Evolutionary conservation across 1,140 invertebrate species (phyloP).

Genomic region (Megathymus violae): DNA sequence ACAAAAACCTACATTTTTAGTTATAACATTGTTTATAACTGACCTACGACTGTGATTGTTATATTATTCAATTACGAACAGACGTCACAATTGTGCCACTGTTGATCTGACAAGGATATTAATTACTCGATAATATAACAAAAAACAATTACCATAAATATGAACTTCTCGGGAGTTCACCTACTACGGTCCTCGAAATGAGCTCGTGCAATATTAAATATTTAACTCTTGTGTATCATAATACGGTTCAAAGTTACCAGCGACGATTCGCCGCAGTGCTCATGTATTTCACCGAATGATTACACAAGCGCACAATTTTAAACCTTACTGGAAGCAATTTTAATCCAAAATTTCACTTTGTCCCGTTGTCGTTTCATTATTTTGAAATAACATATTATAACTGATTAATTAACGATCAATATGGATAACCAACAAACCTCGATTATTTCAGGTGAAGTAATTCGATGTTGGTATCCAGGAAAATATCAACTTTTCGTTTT

Average conservation of each 20-base stretch:
- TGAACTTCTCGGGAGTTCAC: background rate
- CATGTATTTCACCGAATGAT: constrained; percentile 25
- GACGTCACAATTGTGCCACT: background rate
- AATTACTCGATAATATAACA: background rate
- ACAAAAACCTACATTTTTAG: too few relatives aligned
- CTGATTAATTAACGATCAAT: too few relatives aligned
- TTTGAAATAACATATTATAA: too few relatives aligned
- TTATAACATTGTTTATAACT: too few relatives aligned
- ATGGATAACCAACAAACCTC: too few relatives aligned
- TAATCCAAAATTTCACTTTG: constrained; percentile 4
- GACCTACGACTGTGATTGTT: too few relatives aligned
- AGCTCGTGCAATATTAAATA: constrained; percentile 2
- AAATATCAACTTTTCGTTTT: too few relatives aligned
- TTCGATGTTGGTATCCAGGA: too few relatives aligned
- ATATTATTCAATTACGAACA: background rate
- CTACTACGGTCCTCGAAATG: background rate
- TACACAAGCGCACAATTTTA: constrained; percentile 11
- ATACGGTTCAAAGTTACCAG: constrained; percentile 1
- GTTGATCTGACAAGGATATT: background rate
- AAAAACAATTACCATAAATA: constrained; percentile 1
- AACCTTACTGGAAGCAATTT: constrained; percentile 15
- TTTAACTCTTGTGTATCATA: background rate
- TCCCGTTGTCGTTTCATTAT: constrained; percentile 1
- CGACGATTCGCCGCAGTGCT: constrained; percentile 13
- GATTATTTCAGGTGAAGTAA: too few relatives aligned